Evolutionary conservation across 2,888 invertebrate species (phyloP).

Genomic region (Sinohyriopsis cumingii): DNA sequence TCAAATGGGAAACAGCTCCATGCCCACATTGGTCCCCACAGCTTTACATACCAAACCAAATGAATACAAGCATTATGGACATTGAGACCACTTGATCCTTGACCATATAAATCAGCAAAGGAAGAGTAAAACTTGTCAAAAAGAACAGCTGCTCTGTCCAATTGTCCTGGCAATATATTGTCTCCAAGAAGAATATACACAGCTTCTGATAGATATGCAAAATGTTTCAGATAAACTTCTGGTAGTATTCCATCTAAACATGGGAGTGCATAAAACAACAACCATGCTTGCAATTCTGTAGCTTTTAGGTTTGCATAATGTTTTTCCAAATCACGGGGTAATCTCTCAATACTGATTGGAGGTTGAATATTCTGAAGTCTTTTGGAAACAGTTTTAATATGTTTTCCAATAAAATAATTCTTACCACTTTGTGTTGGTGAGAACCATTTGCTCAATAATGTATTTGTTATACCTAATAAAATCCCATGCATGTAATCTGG

Average conservation of each 20-base stretch:
- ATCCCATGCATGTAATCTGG: too few relatives aligned
- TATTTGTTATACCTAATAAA: too few relatives aligned
- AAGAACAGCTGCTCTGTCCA: slow-evolving; percentile 20
- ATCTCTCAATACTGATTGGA: too few relatives aligned
- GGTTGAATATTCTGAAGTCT: too few relatives aligned
- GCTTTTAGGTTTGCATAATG: too few relatives aligned
- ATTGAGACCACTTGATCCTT: slow-evolving; percentile 27
- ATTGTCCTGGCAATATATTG: slow-evolving; percentile 3
- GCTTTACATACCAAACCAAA: slow-evolving; percentile 16
- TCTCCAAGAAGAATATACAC: slow-evolving; percentile 22
- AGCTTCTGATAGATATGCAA: slow-evolving; percentile 19
- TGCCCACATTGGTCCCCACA: slow-evolving; percentile 26
- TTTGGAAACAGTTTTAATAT: too few relatives aligned
- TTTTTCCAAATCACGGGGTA: too few relatives aligned
- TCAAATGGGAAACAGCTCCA: slow-evolving; percentile 38
- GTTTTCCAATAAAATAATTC: slow-evolving; percentile 26
- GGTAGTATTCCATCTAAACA: slow-evolving; percentile 19
- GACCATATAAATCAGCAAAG: slow-evolving; percentile 22
- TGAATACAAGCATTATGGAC: slow-evolving; percentile 28
- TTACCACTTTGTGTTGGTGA: slow-evolving; percentile 17
- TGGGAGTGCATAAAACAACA: too few relatives aligned
- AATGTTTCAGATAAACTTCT: slow-evolving; percentile 15
- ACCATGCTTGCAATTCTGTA: too few relatives aligned
- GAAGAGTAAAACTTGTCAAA: slow-evolving; percentile 21
- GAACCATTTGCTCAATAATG: slow-evolving; percentile 23